Base-by-base conservation (phyloP, 2,888 invertebrate species). In the Scaptomyza flava region DNA sequence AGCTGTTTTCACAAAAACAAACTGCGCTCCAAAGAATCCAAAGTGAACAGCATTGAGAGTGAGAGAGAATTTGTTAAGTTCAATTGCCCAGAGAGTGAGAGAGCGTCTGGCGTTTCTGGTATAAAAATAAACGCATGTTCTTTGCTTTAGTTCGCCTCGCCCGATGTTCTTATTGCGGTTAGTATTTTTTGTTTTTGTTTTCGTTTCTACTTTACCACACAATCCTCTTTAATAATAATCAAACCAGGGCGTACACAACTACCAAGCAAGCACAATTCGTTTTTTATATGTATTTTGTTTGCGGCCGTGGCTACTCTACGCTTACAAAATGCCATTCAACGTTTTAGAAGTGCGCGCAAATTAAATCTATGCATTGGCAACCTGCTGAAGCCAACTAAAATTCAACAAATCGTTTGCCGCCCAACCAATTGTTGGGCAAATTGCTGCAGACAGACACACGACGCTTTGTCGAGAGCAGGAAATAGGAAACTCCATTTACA, bases 401-500 rank as follows among this genome's bases (percentile, higher is more conserved):
- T 50, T 72, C 46, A 61, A 58, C 61, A 72, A 75, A 72, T 75
- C 31, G 64, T 17, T 68, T 60, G 34, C 33, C 36, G 27, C 27
- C 51, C 33, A 42, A 59, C n/a, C 72, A 68, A 68, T 77, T 72
- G 68, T 63, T 63, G 31, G 46, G 43, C 53, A 67, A 74, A 74
- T 72, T 74, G 72, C 56, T 63, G 43, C 48, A 72, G 62, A 72
- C 61, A 61, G 34, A 56, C 50, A n/a, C 27, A 33, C 33, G n/a
- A 41, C 9, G 58, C 33, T 51, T 67, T 62, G 68, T 62, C 30
- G 60, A 54, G 58, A 58, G 61, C 66, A 61, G 77, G 77, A 68
- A 74, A 75, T 65, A 48, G 81, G 67, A 86, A 86, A 74, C 68
- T 80, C 77, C 74, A 79, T 79, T 80, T 82, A 68, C 86, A 79